Evolutionary conservation across 92 coral and sea anemone species (phyloP), one percentile per base, ranked within the genome.

Genomic region (Siderastrea siderea): DNA sequence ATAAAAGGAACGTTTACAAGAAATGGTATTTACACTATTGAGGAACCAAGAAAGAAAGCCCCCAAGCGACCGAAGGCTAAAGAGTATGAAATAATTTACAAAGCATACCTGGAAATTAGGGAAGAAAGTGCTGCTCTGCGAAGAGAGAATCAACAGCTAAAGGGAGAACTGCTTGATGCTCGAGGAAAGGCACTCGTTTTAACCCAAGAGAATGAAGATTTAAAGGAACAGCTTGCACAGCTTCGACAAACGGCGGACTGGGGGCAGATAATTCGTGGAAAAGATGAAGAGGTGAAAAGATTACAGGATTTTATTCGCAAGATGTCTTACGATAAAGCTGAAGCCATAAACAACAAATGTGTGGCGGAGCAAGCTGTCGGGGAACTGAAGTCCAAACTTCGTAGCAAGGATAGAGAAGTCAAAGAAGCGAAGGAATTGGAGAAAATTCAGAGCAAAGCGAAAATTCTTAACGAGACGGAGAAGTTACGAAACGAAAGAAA

Each of bases 391-490:
- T 83, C 91, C 5, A 98, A 89, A 86, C 93, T 98, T 46, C 85
- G 93, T 81, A 78, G 71, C 68, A 93, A 93, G 65, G 90, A 81
- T 5, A 88, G 91, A 3, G 88, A 95, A 68, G 91, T 98, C 16
- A 82, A 70, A 67, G 92, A 94, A 43, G 80, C 90, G 54, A 94
- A 91, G 47, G 80, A 87, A 57, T 88, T 94, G 66, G 99, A 95
- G 84, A 88, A 89, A 85, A 71, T 95, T 59, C 95, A 90, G 57
- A 94, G 95, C 70, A 98, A 96, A 74, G 96, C 98, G 13, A 87
- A 86, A 66, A 85, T 98, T 70, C 93, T 96, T 58, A 78, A 89
- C 62, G 99, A 96, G 89, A 98, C 99, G 44, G 98, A 95, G 60
- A 88, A 88, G 46, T 74, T 95, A 49, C 95, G 99, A 17, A 90